Evolutionary conservation across 2,113 vertebrate genomes (phyloP), one percentile per base, ranked within the genome.

Genomic region (Rutilus rutilus): DNA sequence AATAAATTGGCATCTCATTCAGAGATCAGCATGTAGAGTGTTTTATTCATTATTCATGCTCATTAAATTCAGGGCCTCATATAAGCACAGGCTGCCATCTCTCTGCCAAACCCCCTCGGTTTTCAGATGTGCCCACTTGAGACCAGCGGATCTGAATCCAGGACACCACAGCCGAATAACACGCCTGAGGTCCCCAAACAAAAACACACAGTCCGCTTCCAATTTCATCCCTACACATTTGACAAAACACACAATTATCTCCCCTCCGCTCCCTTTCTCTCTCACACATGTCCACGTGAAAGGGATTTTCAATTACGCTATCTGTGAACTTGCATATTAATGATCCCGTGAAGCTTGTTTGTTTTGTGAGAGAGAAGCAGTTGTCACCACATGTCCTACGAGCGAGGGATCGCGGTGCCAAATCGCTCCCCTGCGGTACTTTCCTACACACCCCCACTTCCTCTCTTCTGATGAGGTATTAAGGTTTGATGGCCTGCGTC

Each of bases 41-140:
- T 91, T 90, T 92, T 94, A 95, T 95, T 95, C 93, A 96, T 95
- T 96, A 96, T 96, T 95, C 94, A 96, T 95, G 95, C 94, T 96
- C 95, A 96, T 95, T 96, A 96, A 95, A 95, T 94, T 93, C 89
- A 92, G 93, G 93, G 94, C 92, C 93, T 94, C 93, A 89, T 92
- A 92, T 89, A 90, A 93, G 92, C 90, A 90, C 92, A 92, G 93
- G 91, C 92, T 94, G 92, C 93, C 94, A 95, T 93, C 93, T 91
- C 92, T 90, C 94, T 94, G 94, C 94, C 95, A 95, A 95, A 95
- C 91, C 91, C 92, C 93, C 92, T 94, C 93, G 93, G 92, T 94
- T 95, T 93, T 95, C 93, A 94, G 93, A 95, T 94, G 93, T 95
- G 93, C 93, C 94, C 94, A 94, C 93, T 94, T 94, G 94, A 95